phyloP scores from a whole-genome alignment of 2,797 vertebrate genomes.

The Gymnothorax javanicus region DNA sequence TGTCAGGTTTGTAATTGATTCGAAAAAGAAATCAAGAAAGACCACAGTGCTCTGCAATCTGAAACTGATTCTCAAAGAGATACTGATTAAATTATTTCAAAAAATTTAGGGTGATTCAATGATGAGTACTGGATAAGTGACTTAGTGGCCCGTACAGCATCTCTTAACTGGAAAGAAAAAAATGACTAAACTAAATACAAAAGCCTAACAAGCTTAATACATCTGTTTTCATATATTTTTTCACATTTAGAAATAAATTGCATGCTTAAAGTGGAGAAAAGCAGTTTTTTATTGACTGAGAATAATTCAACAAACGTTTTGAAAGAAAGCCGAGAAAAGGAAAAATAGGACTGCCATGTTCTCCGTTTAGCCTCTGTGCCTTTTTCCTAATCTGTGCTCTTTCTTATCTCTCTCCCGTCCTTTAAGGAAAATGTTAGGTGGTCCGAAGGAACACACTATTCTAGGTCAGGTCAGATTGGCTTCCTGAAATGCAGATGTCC shows the following conservation, averaged over 20 bases:
- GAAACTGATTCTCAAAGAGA: neutral
- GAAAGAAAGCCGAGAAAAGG: too few species aligned
- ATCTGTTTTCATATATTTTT: too few species aligned
- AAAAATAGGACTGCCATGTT: too few species aligned
- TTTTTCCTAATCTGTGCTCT: too few species aligned
- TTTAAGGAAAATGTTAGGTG: neutral
- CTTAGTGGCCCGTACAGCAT: neutral
- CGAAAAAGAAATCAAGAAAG: neutral
- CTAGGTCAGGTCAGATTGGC: slow-evolving; percentile 6
- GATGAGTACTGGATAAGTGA: neutral
- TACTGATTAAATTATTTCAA: neutral
- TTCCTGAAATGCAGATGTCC: neutral
- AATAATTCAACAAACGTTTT: too few species aligned
- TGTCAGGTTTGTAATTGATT: neutral
- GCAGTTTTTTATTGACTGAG: too few species aligned
- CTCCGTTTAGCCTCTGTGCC: too few species aligned
- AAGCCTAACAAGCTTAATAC: too few species aligned
- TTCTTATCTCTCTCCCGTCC: neutral
- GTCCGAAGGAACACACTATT: neutral
- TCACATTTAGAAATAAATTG: too few species aligned
- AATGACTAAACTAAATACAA: neutral
- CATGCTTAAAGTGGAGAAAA: too few species aligned
- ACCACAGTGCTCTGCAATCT: neutral
- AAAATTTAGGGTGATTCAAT: neutral
- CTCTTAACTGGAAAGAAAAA: neutral